phyloP scores from a whole-genome alignment of 2,888 invertebrate species.

The Conistra vaccinii region DNA sequence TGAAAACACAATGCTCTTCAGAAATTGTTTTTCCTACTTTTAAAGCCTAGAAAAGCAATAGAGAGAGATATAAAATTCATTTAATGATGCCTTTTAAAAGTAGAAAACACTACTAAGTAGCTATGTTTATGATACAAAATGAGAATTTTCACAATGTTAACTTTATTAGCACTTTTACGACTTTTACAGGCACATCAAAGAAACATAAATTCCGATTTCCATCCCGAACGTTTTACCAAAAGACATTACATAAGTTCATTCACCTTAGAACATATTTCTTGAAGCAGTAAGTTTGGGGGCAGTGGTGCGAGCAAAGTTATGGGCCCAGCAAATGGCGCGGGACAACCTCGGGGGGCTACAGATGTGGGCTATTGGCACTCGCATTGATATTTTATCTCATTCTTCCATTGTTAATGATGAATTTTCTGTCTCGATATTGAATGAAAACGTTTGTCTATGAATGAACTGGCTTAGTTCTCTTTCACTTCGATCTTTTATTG shows the following conservation, averaged over 20 bases:
- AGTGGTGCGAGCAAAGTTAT: constrained; percentile 69
- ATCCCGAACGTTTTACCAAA: constrained; percentile 59
- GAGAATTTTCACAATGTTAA: constrained; percentile 33
- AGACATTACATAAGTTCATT: constrained; percentile 68
- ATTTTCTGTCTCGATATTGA: constrained; percentile 20
- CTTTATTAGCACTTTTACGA: constrained; percentile 44
- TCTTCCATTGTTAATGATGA: constrained; percentile 36
- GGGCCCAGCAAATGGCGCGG: constrained; percentile 67
- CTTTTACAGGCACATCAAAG: constrained; percentile 44
- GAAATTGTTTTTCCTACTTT: background rate
- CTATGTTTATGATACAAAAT: constrained; percentile 18
- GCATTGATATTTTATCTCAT: constrained; percentile 55
- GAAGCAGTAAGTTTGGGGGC: constrained; percentile 61
- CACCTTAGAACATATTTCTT: constrained; percentile 68
- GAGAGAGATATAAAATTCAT: background rate
- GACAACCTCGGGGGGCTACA: constrained; percentile 64
- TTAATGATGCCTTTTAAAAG: background rate
- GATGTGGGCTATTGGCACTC: constrained; percentile 61
- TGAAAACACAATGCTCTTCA: background rate
- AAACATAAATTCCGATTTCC: constrained; percentile 54
- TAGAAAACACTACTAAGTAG: background rate
- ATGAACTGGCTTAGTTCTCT: constrained; percentile 23
- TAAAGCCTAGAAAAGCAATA: background rate
- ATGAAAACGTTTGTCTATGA: constrained; percentile 23
- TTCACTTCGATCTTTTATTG: constrained; percentile 15